phyloP scores from a whole-genome alignment of 2,888 invertebrate species.

The Apodemia hepburni region DNA sequence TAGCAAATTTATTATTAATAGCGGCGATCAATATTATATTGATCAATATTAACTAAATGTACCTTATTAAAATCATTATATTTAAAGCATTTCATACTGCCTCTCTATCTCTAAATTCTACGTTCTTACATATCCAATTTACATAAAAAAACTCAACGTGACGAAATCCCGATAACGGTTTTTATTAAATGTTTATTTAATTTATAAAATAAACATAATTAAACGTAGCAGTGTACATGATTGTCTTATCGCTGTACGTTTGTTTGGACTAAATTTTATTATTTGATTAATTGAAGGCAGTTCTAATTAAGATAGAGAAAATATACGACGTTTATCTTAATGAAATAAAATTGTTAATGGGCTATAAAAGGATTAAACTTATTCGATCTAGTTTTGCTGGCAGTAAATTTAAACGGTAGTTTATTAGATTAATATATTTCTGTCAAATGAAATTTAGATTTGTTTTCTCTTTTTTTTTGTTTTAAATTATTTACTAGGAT shows the following conservation, averaged over 20 bases:
- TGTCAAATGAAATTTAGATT: too few relatives aligned
- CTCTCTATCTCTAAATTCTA: too few relatives aligned
- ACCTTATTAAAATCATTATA: too few relatives aligned
- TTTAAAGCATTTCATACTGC: too few relatives aligned
- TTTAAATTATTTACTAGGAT: too few relatives aligned
- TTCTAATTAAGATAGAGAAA: constrained; percentile 14
- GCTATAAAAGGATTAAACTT: constrained; percentile 7
- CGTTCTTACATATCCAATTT: too few relatives aligned
- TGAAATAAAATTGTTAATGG: constrained; percentile 10
- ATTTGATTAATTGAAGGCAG: constrained; percentile 1
- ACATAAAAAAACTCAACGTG: neutral
- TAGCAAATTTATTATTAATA: too few relatives aligned
- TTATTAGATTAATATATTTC: neutral
- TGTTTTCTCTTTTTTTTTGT: too few relatives aligned
- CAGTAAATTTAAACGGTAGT: neutral
- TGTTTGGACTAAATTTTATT: neutral
- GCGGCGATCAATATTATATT: too few relatives aligned
- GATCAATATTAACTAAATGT: too few relatives aligned
- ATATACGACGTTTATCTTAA: constrained; percentile 8
- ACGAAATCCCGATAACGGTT: neutral
- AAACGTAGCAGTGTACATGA: neutral
- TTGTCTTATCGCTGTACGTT: constrained; percentile 1
- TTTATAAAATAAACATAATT: neutral
- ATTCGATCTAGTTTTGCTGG: neutral
- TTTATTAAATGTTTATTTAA: neutral